Base-by-base conservation (phyloP, 2,888 invertebrate species). In the Colletes collaris region DNA sequence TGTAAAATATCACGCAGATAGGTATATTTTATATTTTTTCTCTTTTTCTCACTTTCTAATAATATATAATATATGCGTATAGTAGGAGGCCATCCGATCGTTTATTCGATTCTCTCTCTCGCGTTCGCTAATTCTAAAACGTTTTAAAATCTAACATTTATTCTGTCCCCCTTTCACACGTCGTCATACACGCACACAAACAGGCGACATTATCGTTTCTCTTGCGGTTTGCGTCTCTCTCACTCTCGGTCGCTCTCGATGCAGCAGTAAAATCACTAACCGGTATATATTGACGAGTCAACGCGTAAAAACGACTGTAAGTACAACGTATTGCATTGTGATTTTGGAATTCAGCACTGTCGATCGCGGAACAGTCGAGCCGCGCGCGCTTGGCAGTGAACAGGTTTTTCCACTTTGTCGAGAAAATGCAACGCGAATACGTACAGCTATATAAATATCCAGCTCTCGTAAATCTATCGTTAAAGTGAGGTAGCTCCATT, bases 281-380 rank as follows among this genome's bases (percentile, higher is more conserved):
- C 86, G 84, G 86, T 83, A 83, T 83, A 78, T 72, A 71, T 84
- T 81, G 82, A 85, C 84, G 86, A 85, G 83, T 89, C 85, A 84
- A 82, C 82, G 81, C 82, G 84, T 86, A 86, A 87, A 87, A 88
- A 86, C 88, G 87, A 89, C 88, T 88, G 90, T 92, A 92, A 91
- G 90, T 92, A 92, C 92, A 92, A 92, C 83, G 87, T 92, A 91
- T 92, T 92, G 92, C 92, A 92, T 92, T 91, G 89, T 89, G 84
- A 89, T 90, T 92, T 92, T 91, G 91, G 90, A 92, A 91, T 92
- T 89, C 87, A 89, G 87, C 90, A 87, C 83, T 88, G 82, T 87
- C 75, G 83, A 63, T 86, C 80, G 85, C 85, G 81, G 84, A 87
- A 85, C 87, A 86, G 86, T 82, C 90, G 87, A 88, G 89, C 87